Evolutionary conservation across 2,888 invertebrate genomes (phyloP).

Genomic region (Thereva nobilitata): DNA sequence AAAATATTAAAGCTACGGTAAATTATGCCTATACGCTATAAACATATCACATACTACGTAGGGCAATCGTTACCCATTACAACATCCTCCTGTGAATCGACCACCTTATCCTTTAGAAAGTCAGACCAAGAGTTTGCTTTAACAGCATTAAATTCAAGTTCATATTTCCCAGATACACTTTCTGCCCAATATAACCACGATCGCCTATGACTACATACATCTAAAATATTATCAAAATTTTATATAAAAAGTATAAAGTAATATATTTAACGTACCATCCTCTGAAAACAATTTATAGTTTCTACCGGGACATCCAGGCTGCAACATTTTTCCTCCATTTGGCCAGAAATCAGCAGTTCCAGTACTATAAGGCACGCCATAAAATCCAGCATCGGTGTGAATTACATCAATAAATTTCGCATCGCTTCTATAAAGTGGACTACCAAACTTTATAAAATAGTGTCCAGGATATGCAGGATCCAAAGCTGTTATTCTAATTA

Average conservation of each 20-base stretch:
- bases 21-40: neutral
- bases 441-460: slow-evolving; percentile 57
- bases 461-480: slow-evolving; percentile 67
- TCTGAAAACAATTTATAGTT: slow-evolving; percentile 55
- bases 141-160: slow-evolving; percentile 61
- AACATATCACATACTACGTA: slow-evolving; percentile 46
- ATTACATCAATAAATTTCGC: slow-evolving; percentile 70
- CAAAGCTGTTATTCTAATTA: slow-evolving; percentile 61
- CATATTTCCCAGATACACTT: slow-evolving; percentile 56
- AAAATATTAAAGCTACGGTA: slow-evolving; percentile 20
- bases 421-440: slow-evolving; percentile 61
- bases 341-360: slow-evolving; percentile 69
- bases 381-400: slow-evolving; percentile 69
- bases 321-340: slow-evolving; percentile 64
- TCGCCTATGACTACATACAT: slow-evolving; percentile 65
- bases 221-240: slow-evolving; percentile 49
- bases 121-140: slow-evolving; percentile 63
- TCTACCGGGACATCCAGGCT: slow-evolving; percentile 64
- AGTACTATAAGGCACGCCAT: slow-evolving; percentile 64
- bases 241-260: neutral
- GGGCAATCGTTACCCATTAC: slow-evolving; percentile 56
- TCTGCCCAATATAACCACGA: slow-evolving; percentile 68
- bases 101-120: slow-evolving; percentile 57
- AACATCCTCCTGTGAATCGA: slow-evolving; percentile 38
- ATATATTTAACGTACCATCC: slow-evolving; percentile 47